phyloP scores from a whole-genome alignment of 1,140 invertebrate species.

The Ylistrum balloti region DNA sequence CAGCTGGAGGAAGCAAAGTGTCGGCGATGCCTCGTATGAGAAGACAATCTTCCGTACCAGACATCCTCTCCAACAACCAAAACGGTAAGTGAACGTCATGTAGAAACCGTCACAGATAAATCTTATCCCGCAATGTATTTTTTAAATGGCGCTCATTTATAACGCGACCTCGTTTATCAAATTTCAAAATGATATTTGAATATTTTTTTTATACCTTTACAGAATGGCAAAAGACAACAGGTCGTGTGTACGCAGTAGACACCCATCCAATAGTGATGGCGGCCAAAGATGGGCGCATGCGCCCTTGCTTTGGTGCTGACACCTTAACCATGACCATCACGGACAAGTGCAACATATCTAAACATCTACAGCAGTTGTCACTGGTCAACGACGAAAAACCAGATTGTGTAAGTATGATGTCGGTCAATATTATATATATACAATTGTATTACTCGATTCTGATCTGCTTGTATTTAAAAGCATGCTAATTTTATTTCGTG shows the following conservation, averaged over 20 bases:
- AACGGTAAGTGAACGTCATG: background rate
- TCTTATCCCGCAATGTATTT: too few species aligned
- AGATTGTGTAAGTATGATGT: slow-evolving; percentile 63
- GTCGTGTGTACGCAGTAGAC: slow-evolving; percentile 64
- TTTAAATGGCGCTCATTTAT: too few species aligned
- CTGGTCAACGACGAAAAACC: slow-evolving; percentile 60
- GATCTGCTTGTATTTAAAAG: too few species aligned
- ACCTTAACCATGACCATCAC: slow-evolving; percentile 59
- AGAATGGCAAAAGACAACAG: slow-evolving; percentile 53
- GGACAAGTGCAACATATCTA: slow-evolving; percentile 60
- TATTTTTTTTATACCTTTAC: slow-evolving; percentile 25
- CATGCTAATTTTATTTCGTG: too few species aligned
- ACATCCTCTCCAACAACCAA: background rate
- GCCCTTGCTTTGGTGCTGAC: slow-evolving; percentile 62
- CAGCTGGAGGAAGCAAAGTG: background rate
- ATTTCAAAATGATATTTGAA: too few species aligned
- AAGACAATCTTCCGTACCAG: background rate
- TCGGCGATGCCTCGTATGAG: background rate
- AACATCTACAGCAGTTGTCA: slow-evolving; percentile 66
- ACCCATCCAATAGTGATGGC: slow-evolving; percentile 62
- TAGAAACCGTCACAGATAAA: too few species aligned
- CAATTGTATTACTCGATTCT: too few species aligned
- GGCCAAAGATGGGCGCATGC: slow-evolving; percentile 53
- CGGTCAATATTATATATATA: too few species aligned
- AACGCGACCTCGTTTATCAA: too few species aligned